Conservation (phyloP, 1,140 invertebrate genomes). For the Plectus sambesii region DNA sequence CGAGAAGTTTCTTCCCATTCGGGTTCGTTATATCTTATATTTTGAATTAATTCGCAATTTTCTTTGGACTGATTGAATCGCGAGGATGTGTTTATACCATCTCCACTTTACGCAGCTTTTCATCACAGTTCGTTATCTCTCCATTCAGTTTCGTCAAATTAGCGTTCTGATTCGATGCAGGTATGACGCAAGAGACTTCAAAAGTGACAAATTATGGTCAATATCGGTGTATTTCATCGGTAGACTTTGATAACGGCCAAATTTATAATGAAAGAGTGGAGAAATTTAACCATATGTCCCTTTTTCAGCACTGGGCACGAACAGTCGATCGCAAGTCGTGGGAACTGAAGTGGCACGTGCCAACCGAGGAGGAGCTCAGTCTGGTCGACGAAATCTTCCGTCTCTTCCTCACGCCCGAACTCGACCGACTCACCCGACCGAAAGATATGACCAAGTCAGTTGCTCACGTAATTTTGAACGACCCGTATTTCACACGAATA, state of each 20-base stretch:
- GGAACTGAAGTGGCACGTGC: slow-evolving; percentile 64
- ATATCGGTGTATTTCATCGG: no score
- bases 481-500: slow-evolving; percentile 23
- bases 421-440: slow-evolving; percentile 52
- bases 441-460: slow-evolving; percentile 37
- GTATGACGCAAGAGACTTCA: no score
- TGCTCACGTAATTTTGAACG: slow-evolving; percentile 36
- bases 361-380: slow-evolving; percentile 58
- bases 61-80: no score
- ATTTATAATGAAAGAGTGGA: no score
- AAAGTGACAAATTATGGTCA: no score
- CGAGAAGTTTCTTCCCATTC: slow-evolving; percentile 61
- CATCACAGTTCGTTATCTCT: no score
- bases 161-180: no score
- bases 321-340: slow-evolving; percentile 57
- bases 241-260: slow-evolving; percentile 3
- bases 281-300: slow-evolving; percentile 6
- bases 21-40: slow-evolving; percentile 47
- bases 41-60: slow-evolving; percentile 1
- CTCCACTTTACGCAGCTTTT: no score
- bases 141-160: no score
- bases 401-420: slow-evolving; percentile 54
- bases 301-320: slow-evolving; percentile 64
- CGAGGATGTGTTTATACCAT: no score
- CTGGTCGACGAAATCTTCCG: slow-evolving; percentile 55